Evolutionary conservation across 37 sponge, comb jelly and placozoan species (phyloP).

Genomic region (Halisarca cf. caerulea): DNA sequence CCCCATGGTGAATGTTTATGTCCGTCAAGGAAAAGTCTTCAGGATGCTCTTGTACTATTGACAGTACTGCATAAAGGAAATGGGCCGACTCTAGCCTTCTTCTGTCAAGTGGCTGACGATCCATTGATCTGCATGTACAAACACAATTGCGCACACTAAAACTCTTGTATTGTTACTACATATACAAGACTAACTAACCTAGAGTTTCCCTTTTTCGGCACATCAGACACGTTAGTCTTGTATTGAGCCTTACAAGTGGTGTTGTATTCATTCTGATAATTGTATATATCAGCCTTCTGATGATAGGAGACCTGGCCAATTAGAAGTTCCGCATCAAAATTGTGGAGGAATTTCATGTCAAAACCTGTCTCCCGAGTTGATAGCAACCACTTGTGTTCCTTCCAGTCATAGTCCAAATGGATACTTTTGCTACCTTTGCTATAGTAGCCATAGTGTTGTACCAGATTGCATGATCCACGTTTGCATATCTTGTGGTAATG

Average conservation of each 20-base stretch:
- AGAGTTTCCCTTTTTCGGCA: too few species aligned
- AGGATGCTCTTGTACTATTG: background rate
- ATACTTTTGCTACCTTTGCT: background rate
- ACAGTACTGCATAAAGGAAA: constrained; percentile 38
- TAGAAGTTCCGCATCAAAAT: constrained; percentile 32
- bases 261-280: background rate
- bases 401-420: constrained; percentile 30
- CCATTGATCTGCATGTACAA: too few species aligned
- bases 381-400: constrained; percentile 2
- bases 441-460: constrained; percentile 45
- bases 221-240: too few species aligned
- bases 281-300: constrained; percentile 46
- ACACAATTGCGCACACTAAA: too few species aligned
- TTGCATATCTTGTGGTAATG: constrained; percentile 48
- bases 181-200: too few species aligned
- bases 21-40: too few species aligned
- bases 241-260: background rate
- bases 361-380: constrained; percentile 36
- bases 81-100: constrained; percentile 34
- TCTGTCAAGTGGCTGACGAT: too few species aligned
- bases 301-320: constrained; percentile 50
- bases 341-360: constrained; percentile 12
- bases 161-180: too few species aligned
- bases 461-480: background rate
- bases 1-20: too few species aligned